phyloP scores from a whole-genome alignment of 23 tunicate species.

The Styela clava region DNA sequence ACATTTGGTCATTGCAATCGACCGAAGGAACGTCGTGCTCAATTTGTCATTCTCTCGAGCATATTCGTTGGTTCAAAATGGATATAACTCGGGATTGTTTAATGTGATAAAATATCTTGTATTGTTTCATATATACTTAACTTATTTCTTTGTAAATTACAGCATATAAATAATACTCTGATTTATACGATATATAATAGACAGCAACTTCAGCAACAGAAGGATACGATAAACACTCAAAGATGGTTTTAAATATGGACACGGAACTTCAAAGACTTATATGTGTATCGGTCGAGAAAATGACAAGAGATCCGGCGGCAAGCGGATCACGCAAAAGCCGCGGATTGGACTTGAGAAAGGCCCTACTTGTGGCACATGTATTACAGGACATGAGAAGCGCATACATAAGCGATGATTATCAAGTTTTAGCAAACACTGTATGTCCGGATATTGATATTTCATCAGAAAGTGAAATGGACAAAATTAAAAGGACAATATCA shows the following conservation, averaged over 20 bases:
- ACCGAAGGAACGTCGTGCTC: no score
- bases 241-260: slow-evolving; percentile 84
- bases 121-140: no score
- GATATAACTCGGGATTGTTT: no score
- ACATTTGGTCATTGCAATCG: no score
- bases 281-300: slow-evolving; percentile 77
- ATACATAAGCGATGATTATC: slow-evolving; percentile 60
- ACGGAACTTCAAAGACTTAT: slow-evolving; percentile 75
- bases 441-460: slow-evolving; percentile 17
- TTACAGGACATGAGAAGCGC: slow-evolving; percentile 80
- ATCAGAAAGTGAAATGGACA: slow-evolving; percentile 2
- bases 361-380: slow-evolving; percentile 91
- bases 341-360: slow-evolving; percentile 82
- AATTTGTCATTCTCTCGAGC: no score
- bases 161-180: background rate
- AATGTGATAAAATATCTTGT: no score
- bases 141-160: background rate
- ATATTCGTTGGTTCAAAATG: no score
- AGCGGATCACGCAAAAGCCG: slow-evolving; percentile 58
- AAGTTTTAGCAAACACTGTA: slow-evolving; percentile 62
- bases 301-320: slow-evolving; percentile 64
- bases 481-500: slow-evolving; percentile 5
- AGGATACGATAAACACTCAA: background rate
- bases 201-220: background rate
- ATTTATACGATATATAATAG: background rate